Evolutionary conservation across 1,140 invertebrate species (phyloP).

Genomic region (Megathymus violae): DNA sequence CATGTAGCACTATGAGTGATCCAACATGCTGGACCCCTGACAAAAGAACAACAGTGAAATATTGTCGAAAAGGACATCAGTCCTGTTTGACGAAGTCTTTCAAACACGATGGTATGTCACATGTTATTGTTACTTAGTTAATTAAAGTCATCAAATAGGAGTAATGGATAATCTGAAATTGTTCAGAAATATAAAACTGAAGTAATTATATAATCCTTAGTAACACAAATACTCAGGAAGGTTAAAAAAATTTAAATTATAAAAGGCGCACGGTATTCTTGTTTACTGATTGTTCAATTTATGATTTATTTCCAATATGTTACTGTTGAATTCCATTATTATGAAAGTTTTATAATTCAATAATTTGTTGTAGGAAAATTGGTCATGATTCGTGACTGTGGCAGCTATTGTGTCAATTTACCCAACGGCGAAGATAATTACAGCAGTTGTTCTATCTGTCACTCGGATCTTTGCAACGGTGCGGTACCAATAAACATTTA

Average conservation of each 20-base stretch:
- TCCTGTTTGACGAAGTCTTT: constrained; percentile 58
- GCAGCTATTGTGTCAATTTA: constrained; percentile 42
- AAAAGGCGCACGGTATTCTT: no score
- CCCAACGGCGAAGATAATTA: constrained; percentile 36
- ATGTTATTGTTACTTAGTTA: no score
- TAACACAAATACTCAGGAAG: no score
- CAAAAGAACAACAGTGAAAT: constrained; percentile 59
- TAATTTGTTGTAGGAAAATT: constrained; percentile 43
- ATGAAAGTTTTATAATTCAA: no score
- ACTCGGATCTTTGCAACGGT: constrained; percentile 61
- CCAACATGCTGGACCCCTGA: constrained; percentile 56
- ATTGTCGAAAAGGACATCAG: constrained; percentile 53
- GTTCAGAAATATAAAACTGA: no score
- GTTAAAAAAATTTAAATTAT: no score
- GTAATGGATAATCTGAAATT: no score
- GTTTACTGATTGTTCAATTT: no score
- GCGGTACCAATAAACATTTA: constrained; percentile 35
- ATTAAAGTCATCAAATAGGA: no score
- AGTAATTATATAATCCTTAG: no score
- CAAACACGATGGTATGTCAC: constrained; percentile 43
- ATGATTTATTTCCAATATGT: no score
- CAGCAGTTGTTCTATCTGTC: constrained; percentile 56
- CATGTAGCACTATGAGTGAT: constrained; percentile 58
- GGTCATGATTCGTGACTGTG: constrained; percentile 58
- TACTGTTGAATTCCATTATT: no score